Conservation (phyloP, 1,140 invertebrate genomes). For the Ooceraea biroi region DNA sequence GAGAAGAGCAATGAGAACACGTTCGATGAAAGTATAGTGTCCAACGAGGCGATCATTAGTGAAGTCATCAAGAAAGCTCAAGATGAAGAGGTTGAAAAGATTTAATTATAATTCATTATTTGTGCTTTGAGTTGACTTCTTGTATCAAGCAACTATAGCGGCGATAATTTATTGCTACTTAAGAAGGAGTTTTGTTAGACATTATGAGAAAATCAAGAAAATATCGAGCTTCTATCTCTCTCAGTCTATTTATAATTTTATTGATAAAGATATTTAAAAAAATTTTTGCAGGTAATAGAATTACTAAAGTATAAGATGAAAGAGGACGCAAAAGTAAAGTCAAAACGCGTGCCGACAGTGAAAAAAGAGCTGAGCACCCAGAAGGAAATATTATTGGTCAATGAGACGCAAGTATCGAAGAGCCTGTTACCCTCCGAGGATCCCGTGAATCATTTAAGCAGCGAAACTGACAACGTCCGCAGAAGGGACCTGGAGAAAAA, state of each 20-base stretch:
- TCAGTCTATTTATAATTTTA: too few species aligned
- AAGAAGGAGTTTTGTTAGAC: too few species aligned
- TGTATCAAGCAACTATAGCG: too few species aligned
- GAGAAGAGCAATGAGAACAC: conserved; percentile 72
- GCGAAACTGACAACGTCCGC: conserved; percentile 64
- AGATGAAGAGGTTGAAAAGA: conserved; percentile 62
- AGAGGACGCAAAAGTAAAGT: conserved; percentile 62
- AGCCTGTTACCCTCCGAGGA: conserved; percentile 67
- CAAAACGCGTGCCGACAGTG: conserved; percentile 82
- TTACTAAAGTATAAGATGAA: conserved; percentile 75
- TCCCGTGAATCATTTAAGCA: conserved; percentile 74
- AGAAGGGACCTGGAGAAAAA: conserved; percentile 61
- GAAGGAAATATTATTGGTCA: conserved; percentile 78
- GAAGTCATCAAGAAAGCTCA: conserved; percentile 57
- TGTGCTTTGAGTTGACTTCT: too few species aligned
- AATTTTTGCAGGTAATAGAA: conserved; percentile 75
- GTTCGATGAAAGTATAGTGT: conserved; percentile 74
- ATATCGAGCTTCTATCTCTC: too few species aligned
- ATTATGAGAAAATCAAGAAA: too few species aligned
- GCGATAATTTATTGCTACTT: too few species aligned
- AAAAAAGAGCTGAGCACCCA: conserved; percentile 83
- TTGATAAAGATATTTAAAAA: neutral
- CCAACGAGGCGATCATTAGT: conserved; percentile 74
- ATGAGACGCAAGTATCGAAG: conserved; percentile 78
- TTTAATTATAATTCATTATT: too few species aligned